Evolutionary conservation across 2,113 vertebrate genomes (phyloP).

Genomic region (Mormyrus lacerda): DNA sequence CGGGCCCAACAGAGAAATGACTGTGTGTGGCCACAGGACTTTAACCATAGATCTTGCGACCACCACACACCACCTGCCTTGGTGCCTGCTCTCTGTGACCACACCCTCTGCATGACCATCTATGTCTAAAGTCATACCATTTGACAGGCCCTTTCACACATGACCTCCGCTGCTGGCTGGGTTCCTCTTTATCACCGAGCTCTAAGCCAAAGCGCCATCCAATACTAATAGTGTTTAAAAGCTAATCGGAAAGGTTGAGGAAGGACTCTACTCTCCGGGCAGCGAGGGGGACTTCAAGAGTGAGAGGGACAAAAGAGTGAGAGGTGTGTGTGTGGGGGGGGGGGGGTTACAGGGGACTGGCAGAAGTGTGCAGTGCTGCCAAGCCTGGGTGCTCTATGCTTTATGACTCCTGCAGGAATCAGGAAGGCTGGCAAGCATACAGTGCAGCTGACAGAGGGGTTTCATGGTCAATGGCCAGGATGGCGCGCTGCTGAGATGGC

Average conservation of each 20-base stretch:
- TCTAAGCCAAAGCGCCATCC: neutral
- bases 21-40: neutral
- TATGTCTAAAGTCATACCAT: neutral
- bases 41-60: neutral
- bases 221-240: neutral
- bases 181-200: neutral
- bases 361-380: constrained; percentile 51
- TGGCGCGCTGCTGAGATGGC: constrained; percentile 12
- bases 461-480: constrained; percentile 49
- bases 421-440: constrained; percentile 46
- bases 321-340: neutral
- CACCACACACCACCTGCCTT: neutral
- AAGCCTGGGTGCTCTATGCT: constrained; percentile 57
- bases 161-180: neutral
- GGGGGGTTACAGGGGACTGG: constrained; percentile 13
- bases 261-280: neutral
- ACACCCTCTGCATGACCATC: neutral
- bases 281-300: too few species aligned
- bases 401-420: constrained; percentile 54
- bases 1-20: neutral
- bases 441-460: constrained; percentile 61
- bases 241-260: neutral
- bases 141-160: neutral
- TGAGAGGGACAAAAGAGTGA: neutral
- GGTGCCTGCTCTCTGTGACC: neutral